Evolutionary conservation across 2,888 invertebrate genomes (phyloP).

Genomic region (Caenorhabditis sinica): DNA sequence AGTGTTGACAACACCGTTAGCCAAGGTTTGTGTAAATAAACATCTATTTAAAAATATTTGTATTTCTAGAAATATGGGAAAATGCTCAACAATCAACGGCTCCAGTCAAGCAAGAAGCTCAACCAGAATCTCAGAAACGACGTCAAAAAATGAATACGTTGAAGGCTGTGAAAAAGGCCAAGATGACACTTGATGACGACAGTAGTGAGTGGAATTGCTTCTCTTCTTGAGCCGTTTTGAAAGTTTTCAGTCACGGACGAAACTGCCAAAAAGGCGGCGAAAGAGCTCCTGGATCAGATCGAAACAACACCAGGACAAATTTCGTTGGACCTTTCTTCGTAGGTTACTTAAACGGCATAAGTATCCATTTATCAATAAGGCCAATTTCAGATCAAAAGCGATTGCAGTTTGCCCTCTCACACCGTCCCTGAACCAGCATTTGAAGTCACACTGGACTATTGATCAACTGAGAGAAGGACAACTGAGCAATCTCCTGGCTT

Average conservation of each 20-base stretch:
- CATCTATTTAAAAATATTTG: not conserved
- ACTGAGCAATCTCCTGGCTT: conserved; percentile 20
- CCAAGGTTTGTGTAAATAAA: conserved; percentile 2
- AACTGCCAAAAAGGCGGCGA: conserved; percentile 27
- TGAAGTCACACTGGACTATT: conserved; percentile 10
- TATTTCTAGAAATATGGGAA: conserved; percentile 28
- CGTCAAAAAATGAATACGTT: conserved; percentile 9
- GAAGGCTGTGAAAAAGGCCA: conserved; percentile 34
- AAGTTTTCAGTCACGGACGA: conserved; percentile 43
- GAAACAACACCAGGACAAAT: conserved; percentile 47
- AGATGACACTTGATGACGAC: conserved; percentile 46
- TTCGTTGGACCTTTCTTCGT: conserved; percentile 16
- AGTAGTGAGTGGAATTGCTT: not conserved
- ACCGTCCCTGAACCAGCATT: not conserved
- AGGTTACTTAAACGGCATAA: not conserved
- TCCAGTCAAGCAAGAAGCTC: not conserved
- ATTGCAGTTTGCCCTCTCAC: conserved; percentile 32
- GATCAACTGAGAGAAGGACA: conserved; percentile 50
- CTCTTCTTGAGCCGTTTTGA: not conserved
- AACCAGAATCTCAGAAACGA: conserved; percentile 12
- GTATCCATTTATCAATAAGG: not conserved
- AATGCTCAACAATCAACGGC: not conserved
- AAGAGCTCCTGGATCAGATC: conserved; percentile 46
- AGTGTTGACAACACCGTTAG: not conserved
- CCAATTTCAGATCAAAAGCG: conserved; percentile 3